Evolutionary conservation across 92 coral and sea anemone species (phyloP).

Genomic region (Heliopora coerulea): DNA sequence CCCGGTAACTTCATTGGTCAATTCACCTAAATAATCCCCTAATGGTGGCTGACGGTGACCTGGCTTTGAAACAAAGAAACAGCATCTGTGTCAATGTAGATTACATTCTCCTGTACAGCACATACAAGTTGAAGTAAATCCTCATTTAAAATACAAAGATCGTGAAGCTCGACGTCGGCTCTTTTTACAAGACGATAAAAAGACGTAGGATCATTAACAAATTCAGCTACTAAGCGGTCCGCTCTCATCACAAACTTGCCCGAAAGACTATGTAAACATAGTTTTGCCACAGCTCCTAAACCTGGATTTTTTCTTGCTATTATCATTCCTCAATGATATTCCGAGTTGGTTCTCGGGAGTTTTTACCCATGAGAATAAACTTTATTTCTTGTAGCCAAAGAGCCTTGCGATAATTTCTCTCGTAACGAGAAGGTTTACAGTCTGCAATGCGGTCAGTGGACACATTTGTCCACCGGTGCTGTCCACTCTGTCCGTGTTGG

Average conservation of each 20-base stretch:
- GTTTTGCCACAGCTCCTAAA: background rate
- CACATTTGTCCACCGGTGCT: too few species aligned
- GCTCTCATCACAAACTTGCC: conserved; percentile 45
- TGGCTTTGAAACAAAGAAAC: conserved; percentile 22
- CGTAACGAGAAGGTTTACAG: too few species aligned
- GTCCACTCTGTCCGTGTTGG: too few species aligned
- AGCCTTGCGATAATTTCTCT: too few species aligned
- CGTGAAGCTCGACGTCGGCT: conserved; percentile 45
- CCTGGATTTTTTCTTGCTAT: background rate
- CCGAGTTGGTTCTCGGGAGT: conserved; percentile 29
- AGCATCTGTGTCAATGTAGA: conserved; percentile 44
- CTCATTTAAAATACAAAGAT: conserved; percentile 44
- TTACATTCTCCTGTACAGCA: conserved; percentile 17
- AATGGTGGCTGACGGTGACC: conserved; percentile 15
- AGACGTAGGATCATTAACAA: conserved; percentile 27
- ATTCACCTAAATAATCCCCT: conserved; percentile 47
- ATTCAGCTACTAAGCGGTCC: conserved; percentile 37
- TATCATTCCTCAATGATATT: background rate
- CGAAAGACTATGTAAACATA: conserved; percentile 43
- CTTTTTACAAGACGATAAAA: conserved; percentile 43
- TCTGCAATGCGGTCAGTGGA: too few species aligned
- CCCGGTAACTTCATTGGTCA: conserved; percentile 31
- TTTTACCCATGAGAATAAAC: conserved; percentile 30
- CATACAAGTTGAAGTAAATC: conserved; percentile 49
- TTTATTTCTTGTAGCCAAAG: too few species aligned